Conservation (phyloP, 2,797 vertebrate species). For the Phoeniculus purpureus region DNA sequence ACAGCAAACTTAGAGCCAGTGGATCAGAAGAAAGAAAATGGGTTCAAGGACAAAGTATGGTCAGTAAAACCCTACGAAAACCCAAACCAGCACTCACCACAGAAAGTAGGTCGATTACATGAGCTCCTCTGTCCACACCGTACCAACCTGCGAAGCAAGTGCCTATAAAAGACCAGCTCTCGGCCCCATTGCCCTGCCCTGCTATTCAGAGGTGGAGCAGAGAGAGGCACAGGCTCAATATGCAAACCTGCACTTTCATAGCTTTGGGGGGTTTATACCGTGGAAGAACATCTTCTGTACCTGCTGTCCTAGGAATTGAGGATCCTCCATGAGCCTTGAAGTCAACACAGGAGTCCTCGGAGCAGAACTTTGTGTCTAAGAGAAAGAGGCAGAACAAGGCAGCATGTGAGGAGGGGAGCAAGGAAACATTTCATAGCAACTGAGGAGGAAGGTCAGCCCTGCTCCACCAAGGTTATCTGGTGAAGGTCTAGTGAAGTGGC, state of each 20-base stretch:
- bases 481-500: not conserved
- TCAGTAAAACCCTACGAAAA: not conserved
- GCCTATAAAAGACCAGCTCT: not conserved
- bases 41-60: not conserved
- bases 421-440: not conserved
- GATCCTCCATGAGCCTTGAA: conserved; percentile 66
- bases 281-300: conserved; percentile 14
- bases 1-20: not conserved
- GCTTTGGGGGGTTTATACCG: not conserved
- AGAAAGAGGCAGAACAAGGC: conserved; percentile 21
- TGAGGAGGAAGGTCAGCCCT: not conserved
- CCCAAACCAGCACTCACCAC: not conserved
- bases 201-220: not conserved
- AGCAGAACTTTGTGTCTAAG: conserved; percentile 33
- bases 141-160: not conserved
- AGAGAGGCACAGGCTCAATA: not conserved
- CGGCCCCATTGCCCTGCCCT: not conserved
- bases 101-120: not conserved
- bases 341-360: conserved; percentile 6
- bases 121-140: not conserved
- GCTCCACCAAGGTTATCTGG: not conserved
- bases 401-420: fast-evolving
- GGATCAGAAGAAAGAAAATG: not conserved
- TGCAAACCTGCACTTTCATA: fast-evolving
- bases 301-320: conserved; percentile 55